Evolutionary conservation across 2,113 vertebrate genomes (phyloP), one percentile per base, ranked within the genome.

Genomic region (Hypocryptadius cinnamomeus): DNA sequence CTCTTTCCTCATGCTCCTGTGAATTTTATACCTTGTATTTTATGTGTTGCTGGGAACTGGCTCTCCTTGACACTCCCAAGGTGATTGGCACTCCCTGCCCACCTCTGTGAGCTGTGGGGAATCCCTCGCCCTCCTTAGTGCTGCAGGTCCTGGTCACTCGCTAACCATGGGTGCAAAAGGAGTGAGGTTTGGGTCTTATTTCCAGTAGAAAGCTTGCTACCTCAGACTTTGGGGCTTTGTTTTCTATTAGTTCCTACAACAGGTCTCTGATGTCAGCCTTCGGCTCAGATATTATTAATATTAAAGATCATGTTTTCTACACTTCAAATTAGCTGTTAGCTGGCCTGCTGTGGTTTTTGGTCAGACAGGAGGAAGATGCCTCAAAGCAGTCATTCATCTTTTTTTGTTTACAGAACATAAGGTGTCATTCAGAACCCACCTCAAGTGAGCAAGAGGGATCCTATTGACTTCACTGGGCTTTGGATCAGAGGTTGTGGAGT

Each of bases 91-190:
- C 6, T 65, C 21, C 54, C 24, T 76, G 30, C 39, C 11, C 47
- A 39, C 21, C 24, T 33, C 77, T 37, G 54, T 1, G 0, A 60
- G 31, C 19, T 0, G 0, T 9, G 39, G 27, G 69, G 44, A 68
- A 68, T 27, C 44, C 44, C 65, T 86, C 0, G 0, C 23, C 40
- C 69, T 73, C 21, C 60, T 54, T 20, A 44, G 20, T 15, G 31
- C 40, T n/a, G 31, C 2, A 37, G 14, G 45, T 33, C 8, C 1
- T 2, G 44, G 60, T 63, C 79, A 48, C 59, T 77, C 1, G 0
- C 25, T 44, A 61, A 35, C 10, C 33, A 22, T 2, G 5, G 56
- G 42, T 59, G 79, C 37, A 68, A 63, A 94, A 59, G 56, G 18
- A 91, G 59, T 16, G 27, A 83, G 44, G 35, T 40, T 85, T 90